These are phyloP conservation scores for Lutjanus erythropterus DNA, from an alignment of 2,113 vertebrate species.

Conservation along the genomic window DNA sequence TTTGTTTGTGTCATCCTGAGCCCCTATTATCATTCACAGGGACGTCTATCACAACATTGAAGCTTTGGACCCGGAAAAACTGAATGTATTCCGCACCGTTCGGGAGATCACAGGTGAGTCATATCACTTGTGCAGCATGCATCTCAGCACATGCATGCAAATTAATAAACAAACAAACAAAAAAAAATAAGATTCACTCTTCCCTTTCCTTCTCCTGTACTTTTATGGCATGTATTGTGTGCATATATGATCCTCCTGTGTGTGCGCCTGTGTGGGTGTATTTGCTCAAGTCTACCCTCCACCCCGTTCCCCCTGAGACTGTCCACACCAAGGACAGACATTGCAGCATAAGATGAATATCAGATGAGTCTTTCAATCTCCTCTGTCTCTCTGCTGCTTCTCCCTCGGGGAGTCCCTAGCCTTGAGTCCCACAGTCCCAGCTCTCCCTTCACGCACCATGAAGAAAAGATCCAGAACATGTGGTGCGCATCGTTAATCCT, in stretches of 20 bases:
- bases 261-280: conserved; percentile 25
- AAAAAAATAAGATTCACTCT: not conserved
- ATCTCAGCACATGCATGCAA: not conserved
- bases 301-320: conserved; percentile 38
- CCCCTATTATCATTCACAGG: conserved; percentile 78
- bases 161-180: not conserved
- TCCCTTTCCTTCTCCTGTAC: not conserved
- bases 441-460: conserved; percentile 73
- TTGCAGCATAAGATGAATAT: conserved; percentile 77
- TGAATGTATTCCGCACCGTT: conserved; percentile 96
- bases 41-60: conserved; percentile 96
- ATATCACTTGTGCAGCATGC: not conserved
- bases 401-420: conserved; percentile 68
- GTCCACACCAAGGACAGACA: conserved; percentile 71
- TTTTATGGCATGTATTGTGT: not conserved
- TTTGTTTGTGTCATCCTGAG: conserved; percentile 20
- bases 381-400: conserved; percentile 74
- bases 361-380: conserved; percentile 78
- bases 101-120: conserved; percentile 96
- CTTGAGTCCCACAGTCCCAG: conserved; percentile 70
- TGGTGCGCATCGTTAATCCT: conserved; percentile 75
- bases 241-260: conserved; percentile 9
- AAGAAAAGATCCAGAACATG: conserved; percentile 76
- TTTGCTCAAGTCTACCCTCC: conserved; percentile 30
- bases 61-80: conserved; percentile 96